phyloP scores from a whole-genome alignment of 2,113 vertebrate genomes.

The Theristicus caerulescens region DNA sequence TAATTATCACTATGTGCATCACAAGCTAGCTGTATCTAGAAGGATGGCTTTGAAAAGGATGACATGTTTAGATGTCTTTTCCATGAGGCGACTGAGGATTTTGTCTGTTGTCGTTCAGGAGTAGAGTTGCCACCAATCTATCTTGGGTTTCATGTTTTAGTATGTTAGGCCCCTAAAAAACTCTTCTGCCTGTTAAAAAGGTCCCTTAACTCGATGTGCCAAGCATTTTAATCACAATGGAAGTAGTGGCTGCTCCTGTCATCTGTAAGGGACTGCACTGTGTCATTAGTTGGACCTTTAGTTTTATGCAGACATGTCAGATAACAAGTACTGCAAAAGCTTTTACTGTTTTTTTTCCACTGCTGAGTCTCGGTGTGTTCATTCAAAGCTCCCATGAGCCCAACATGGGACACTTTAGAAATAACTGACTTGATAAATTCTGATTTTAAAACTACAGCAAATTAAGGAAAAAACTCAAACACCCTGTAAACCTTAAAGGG shows the following conservation, averaged over 20 bases:
- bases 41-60: neutral
- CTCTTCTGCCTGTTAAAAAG: neutral
- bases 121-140: neutral
- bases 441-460: neutral
- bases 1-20: neutral
- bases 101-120: neutral
- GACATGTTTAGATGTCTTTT: neutral
- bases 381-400: neutral
- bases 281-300: neutral
- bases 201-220: neutral
- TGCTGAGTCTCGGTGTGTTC: neutral
- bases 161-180: neutral
- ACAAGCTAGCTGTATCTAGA: neutral
- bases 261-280: neutral
- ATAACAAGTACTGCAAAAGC: neutral
- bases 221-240: neutral
- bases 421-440: neutral
- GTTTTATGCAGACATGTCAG: neutral
- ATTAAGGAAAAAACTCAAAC: neutral
- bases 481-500: neutral
- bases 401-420: neutral
- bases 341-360: neutral
- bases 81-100: neutral
- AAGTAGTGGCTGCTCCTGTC: neutral
- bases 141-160: neutral